Evolutionary conservation across 2,797 vertebrate species (phyloP).

Genomic region (Melanogrammus aeglefinus): DNA sequence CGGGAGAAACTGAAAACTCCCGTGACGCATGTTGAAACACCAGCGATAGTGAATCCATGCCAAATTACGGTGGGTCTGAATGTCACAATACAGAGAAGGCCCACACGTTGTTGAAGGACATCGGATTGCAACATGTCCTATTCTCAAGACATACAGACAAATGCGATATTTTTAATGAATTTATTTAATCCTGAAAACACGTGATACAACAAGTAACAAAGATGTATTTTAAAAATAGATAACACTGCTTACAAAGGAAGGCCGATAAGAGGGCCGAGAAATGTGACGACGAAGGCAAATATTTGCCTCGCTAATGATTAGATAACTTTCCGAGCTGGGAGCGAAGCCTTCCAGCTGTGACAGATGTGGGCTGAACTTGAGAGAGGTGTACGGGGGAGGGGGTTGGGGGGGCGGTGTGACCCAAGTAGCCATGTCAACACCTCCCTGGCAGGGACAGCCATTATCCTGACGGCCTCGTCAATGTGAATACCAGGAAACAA

Average conservation of each 20-base stretch:
- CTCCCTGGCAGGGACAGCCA: not conserved
- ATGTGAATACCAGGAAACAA: constrained; percentile 14
- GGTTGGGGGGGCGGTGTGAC: not conserved
- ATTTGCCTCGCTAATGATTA: not conserved
- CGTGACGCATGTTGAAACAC: not conserved
- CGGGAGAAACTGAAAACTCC: not conserved
- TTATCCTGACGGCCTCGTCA: constrained; percentile 9
- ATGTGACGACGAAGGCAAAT: not conserved
- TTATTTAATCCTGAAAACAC: too few relatives aligned
- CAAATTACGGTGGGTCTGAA: not conserved
- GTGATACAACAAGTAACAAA: too few relatives aligned
- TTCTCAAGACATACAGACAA: not conserved
- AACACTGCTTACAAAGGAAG: not conserved
- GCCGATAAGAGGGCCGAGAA: not conserved
- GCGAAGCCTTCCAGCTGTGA: not conserved
- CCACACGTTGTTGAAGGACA: not conserved
- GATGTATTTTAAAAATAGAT: not conserved
- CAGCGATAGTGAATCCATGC: too few relatives aligned
- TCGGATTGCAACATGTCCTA: not conserved
- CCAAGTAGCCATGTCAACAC: constrained; percentile 29
- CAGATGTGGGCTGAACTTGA: constrained; percentile 17
- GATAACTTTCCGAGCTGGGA: not conserved
- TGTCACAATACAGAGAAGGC: not conserved
- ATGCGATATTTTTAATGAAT: not conserved
- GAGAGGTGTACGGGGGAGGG: constrained; percentile 7